These are phyloP conservation scores for Psittacula echo DNA, from an alignment of 2,797 vertebrate species.

Conservation along the genomic window DNA sequence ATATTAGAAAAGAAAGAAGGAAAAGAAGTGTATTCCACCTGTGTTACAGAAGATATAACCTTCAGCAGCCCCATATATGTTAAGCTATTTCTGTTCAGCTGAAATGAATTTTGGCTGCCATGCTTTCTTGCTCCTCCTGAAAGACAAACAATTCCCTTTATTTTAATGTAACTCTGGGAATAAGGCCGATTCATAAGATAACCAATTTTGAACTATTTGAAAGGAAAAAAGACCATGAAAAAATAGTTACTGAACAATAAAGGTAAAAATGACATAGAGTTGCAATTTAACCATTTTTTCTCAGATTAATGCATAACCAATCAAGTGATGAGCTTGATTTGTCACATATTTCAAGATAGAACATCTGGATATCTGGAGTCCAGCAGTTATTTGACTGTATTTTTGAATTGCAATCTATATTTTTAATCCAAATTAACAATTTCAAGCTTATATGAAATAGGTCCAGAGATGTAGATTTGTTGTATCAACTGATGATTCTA, in stretches of 20 bases:
- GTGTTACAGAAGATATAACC: not conserved
- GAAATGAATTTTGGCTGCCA: not conserved
- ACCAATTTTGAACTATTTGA: not conserved
- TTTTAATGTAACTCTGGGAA: not conserved
- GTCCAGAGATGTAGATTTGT: not conserved
- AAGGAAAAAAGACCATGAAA: not conserved
- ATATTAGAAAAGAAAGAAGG: rapidly evolving
- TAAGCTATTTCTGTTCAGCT: not conserved
- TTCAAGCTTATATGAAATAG: not conserved
- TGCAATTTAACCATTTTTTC: not conserved
- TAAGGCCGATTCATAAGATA: not conserved
- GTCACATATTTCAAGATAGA: not conserved
- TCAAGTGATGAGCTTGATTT: not conserved
- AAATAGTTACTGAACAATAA: not conserved
- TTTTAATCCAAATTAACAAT: not conserved
- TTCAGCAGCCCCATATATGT: not conserved
- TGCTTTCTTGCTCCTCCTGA: not conserved
- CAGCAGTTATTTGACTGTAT: not conserved
- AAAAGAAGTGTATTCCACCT: not conserved
- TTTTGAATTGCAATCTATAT: not conserved
- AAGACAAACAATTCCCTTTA: not conserved
- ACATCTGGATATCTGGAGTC: not conserved
- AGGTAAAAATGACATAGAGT: not conserved
- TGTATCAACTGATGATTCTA: not conserved
- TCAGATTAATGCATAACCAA: not conserved